Conservation (phyloP, 2,113 vertebrate species). For the Hyaena hyaena region DNA sequence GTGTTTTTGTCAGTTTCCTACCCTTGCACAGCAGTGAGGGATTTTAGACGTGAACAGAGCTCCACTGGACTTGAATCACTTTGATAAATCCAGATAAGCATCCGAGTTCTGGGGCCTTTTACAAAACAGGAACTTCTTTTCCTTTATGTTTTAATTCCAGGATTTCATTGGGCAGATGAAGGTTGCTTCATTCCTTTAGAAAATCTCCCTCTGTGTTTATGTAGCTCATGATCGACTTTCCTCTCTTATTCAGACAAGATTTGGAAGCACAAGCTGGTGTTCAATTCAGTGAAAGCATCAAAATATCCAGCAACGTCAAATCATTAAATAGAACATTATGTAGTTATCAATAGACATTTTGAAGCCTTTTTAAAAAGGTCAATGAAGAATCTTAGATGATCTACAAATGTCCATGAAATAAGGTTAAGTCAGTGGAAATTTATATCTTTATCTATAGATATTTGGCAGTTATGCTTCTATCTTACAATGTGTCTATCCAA, state of each 20-base stretch:
- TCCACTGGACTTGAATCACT: neutral
- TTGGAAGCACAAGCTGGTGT: conserved; percentile 2
- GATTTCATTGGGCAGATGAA: neutral
- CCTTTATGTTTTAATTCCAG: neutral
- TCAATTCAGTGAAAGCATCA: neutral
- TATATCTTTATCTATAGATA: neutral
- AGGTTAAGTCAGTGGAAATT: neutral
- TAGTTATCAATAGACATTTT: neutral
- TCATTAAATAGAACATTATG: conserved; percentile 1
- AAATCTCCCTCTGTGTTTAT: neutral
- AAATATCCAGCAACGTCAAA: neutral
- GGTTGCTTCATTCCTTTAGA: neutral
- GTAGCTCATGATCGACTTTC: neutral
- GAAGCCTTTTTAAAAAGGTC: conserved; percentile 11
- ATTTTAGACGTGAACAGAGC: neutral
- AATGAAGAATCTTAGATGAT: neutral
- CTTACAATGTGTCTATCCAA: neutral
- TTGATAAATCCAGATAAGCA: neutral
- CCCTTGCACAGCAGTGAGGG: neutral
- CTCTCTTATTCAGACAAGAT: neutral
- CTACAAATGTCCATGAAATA: neutral
- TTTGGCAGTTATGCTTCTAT: neutral
- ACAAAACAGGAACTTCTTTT: neutral
- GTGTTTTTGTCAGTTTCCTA: neutral
- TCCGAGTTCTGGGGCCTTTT: neutral